phyloP scores from a whole-genome alignment of 2,113 vertebrate species.

The Oryzias curvinotus region DNA sequence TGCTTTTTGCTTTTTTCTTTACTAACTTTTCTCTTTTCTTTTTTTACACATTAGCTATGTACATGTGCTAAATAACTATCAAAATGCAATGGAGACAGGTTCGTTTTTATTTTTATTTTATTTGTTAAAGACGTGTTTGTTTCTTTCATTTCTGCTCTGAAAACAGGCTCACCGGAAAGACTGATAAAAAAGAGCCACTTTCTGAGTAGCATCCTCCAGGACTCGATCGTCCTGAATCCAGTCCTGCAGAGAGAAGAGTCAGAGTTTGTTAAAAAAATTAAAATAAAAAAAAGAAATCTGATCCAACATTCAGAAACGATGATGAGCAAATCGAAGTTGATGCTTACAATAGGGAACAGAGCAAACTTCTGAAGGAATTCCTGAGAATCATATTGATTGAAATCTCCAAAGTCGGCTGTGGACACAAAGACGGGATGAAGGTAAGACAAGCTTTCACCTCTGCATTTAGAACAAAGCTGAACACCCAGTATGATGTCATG shows the following conservation, averaged over 20 bases:
- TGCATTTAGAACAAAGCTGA: slow-evolving; percentile 19
- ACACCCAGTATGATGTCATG: slow-evolving; percentile 33
- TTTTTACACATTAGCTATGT: too few species aligned
- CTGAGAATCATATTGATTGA: slow-evolving; percentile 94
- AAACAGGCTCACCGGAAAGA: slow-evolving; percentile 84
- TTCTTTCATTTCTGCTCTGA: neutral
- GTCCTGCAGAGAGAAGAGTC: slow-evolving; percentile 72
- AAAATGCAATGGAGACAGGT: too few species aligned
- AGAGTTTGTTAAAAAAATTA: neutral
- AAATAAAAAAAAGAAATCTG: neutral
- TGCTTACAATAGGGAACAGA: slow-evolving; percentile 94
- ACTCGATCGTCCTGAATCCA: slow-evolving; percentile 97
- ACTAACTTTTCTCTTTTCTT: too few species aligned
- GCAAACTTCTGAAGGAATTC: slow-evolving; percentile 97
- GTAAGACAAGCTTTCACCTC: slow-evolving; percentile 2
- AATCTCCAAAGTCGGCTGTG: slow-evolving; percentile 97
- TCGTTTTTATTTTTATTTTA: too few species aligned
- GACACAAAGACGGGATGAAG: slow-evolving; percentile 8
- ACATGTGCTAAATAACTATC: too few species aligned
- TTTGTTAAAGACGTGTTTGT: too few species aligned
- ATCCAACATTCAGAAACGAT: neutral
- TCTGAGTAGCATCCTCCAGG: slow-evolving; percentile 94
- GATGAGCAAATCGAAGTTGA: neutral
- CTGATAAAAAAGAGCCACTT: slow-evolving; percentile 93
- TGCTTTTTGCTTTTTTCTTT: too few species aligned